A percentile compares a stretch with the other conserved stretches of the same genome.
These are phyloP conservation scores for Drosophila mimica DNA, from an alignment of 2,888 invertebrate species.

Conservation along the genomic window DNA sequence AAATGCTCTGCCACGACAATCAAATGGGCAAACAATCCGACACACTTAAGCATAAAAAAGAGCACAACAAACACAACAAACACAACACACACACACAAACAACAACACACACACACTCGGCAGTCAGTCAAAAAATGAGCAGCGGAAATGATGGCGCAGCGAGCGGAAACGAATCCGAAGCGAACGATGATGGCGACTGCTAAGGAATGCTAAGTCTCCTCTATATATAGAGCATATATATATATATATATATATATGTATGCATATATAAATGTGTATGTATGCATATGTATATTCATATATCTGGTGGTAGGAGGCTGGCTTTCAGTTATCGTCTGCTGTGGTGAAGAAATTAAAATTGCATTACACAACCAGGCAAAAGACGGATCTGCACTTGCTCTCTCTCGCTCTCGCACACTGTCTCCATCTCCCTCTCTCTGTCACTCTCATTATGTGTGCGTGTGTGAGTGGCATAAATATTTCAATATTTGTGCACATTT, in stretches of 20 bases:
- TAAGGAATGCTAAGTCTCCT: constrained; percentile 21
- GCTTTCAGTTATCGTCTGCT: constrained; percentile 70
- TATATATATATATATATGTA: background rate
- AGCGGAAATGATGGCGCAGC: constrained; percentile 78
- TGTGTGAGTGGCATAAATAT: constrained; percentile 66
- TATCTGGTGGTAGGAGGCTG: constrained; percentile 11
- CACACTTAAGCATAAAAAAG: constrained; percentile 51
- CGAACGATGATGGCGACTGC: constrained; percentile 22
- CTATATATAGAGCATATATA: background rate
- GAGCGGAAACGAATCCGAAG: constrained; percentile 70
- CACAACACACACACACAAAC: constrained; percentile 25
- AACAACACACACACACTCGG: constrained; percentile 9
- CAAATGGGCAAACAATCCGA: constrained; percentile 70
- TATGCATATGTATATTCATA: background rate
- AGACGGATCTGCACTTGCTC: constrained; percentile 35
- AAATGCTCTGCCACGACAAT: constrained; percentile 68
- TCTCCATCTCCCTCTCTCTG: background rate
- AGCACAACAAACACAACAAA: constrained; percentile 17
- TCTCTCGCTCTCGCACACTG: background rate
- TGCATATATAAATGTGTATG: too few species aligned
- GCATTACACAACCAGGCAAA: constrained; percentile 65
- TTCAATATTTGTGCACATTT: constrained; percentile 78
- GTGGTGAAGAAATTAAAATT: constrained; percentile 78
- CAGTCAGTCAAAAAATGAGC: constrained; percentile 66
- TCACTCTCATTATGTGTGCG: constrained; percentile 24